A percentile compares a stretch with the other conserved stretches of the same genome.
These are phyloP conservation scores for Ciconia maguari DNA, from an alignment of 2,113 vertebrate genomes.

Conservation along the genomic window DNA sequence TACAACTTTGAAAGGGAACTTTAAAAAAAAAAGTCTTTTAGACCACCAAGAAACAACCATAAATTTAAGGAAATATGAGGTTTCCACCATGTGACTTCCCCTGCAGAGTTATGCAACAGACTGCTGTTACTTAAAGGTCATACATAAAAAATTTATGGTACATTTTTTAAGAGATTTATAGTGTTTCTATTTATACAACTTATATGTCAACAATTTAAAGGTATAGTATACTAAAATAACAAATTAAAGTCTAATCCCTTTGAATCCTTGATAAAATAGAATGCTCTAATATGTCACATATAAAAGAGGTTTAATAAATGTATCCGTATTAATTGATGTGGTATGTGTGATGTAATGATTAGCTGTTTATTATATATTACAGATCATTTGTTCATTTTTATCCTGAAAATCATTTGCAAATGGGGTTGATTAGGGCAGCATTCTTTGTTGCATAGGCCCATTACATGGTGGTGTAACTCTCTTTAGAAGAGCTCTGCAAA, in stretches of 20 bases:
- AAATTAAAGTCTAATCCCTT: conserved; percentile 63
- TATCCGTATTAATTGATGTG: conserved; percentile 26
- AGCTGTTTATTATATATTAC: conserved; percentile 38
- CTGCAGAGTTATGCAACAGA: conserved; percentile 81
- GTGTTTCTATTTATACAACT: conserved; percentile 73
- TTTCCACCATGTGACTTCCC: conserved; percentile 84
- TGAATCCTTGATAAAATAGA: conserved; percentile 63
- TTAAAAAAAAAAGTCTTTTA: conserved; percentile 57
- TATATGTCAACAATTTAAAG: conserved; percentile 72
- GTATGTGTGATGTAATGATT: conserved; percentile 32
- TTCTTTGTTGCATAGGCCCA: neutral
- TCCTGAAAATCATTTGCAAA: conserved; percentile 12
- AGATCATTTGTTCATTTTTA: conserved; percentile 23
- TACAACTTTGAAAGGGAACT: conserved; percentile 70
- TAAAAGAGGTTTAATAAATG: conserved; percentile 9
- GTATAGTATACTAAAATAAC: conserved; percentile 60
- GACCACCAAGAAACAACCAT: conserved; percentile 87
- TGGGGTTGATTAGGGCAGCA: neutral
- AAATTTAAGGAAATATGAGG: conserved; percentile 88
- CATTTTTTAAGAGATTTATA: conserved; percentile 73
- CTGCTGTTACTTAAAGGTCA: conserved; percentile 78
- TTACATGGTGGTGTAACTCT: neutral
- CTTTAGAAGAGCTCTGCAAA: neutral
- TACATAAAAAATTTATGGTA: conserved; percentile 69
- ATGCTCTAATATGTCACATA: neutral